phyloP scores from a whole-genome alignment of 2,113 vertebrate species.

The Petrocephalus microphthalmus region DNA sequence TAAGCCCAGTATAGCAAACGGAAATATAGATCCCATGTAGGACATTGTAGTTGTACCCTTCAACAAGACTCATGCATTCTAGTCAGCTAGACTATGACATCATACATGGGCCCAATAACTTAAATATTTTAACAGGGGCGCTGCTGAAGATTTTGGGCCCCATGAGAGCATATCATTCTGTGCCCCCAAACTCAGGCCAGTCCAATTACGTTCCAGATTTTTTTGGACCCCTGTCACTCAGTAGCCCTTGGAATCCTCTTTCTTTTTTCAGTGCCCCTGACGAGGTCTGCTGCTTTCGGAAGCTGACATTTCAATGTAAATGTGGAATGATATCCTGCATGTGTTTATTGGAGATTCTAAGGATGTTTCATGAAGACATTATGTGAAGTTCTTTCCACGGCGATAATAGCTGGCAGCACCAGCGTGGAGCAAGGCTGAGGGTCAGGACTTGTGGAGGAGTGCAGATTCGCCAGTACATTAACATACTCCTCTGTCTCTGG shows the following conservation, averaged over 20 bases:
- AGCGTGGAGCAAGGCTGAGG: constrained; percentile 17
- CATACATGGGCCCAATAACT: neutral
- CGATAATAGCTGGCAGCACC: neutral
- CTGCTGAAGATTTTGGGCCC: neutral
- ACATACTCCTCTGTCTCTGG: constrained; percentile 25
- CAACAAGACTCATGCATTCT: neutral
- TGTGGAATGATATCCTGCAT: neutral
- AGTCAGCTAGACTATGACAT: neutral
- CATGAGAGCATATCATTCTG: neutral
- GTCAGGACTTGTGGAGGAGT: constrained; percentile 21
- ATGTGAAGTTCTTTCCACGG: neutral
- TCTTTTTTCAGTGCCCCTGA: neutral
- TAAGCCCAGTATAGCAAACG: neutral
- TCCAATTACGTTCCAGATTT: neutral
- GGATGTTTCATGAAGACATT: neutral
- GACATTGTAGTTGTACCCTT: neutral
- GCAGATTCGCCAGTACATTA: constrained; percentile 32
- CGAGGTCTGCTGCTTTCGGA: neutral
- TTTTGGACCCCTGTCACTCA: neutral
- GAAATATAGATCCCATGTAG: neutral
- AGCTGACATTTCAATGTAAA: neutral
- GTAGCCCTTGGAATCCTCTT: neutral
- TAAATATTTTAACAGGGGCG: neutral
- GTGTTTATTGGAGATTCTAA: neutral
- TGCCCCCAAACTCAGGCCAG: neutral